These are phyloP conservation scores for Ctena decussata DNA, from an alignment of 2,888 invertebrate genomes.

Conservation along the genomic window DNA sequence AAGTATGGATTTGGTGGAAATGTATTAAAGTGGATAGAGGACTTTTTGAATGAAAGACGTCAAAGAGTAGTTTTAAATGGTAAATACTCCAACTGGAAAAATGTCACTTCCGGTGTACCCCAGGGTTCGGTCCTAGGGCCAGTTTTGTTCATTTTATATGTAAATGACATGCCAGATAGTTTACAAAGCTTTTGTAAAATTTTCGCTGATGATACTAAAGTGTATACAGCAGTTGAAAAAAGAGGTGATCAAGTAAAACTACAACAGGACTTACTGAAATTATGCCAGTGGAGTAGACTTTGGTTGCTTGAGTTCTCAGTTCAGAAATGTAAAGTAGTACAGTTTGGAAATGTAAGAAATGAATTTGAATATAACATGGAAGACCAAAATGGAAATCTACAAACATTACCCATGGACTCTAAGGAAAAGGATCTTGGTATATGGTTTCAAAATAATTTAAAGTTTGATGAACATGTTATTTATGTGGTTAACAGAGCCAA, in stretches of 20 bases:
- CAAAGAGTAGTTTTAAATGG: constrained; percentile 16
- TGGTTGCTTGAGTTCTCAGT: constrained; percentile 10
- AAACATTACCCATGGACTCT: background rate
- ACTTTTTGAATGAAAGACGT: background rate
- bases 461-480: background rate
- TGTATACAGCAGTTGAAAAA: constrained; percentile 6
- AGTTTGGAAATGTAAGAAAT: constrained; percentile 5
- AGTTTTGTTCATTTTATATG: background rate
- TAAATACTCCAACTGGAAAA: constrained; percentile 19
- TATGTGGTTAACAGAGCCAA: background rate
- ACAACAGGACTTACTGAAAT: background rate
- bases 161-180: constrained; percentile 16
- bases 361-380: background rate
- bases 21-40: background rate
- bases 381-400: constrained; percentile 7
- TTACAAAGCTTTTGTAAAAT: constrained; percentile 2
- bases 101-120: constrained; percentile 18
- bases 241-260: constrained; percentile 2
- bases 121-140: constrained; percentile 26
- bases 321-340: background rate
- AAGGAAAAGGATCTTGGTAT: constrained; percentile 19
- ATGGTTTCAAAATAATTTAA: constrained; percentile 6
- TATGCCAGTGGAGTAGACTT: background rate
- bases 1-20: background rate
- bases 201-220: constrained; percentile 24